Percentiles rank a stretch among this genome's conserved stretches.
Conservation (phyloP, 2,113 vertebrate species). For the Pseudopodoces humilis region DNA sequence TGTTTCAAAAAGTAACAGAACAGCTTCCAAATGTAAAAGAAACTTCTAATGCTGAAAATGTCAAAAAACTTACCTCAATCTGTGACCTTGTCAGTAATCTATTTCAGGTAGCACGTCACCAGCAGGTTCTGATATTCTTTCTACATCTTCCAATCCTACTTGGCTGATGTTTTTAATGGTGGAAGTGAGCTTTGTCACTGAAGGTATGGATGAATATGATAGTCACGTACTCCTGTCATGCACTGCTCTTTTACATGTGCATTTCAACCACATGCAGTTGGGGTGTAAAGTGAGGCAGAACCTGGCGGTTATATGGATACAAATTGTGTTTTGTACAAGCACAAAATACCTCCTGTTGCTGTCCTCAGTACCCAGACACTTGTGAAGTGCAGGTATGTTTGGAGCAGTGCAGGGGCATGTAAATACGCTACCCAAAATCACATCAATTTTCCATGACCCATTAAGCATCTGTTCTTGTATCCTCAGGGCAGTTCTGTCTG, state of each 20-base stretch:
- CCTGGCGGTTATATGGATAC: neutral
- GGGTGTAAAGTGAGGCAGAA: neutral
- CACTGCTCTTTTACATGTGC: neutral
- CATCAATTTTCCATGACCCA: neutral
- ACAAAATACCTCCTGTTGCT: neutral
- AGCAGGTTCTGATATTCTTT: neutral
- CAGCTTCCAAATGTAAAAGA: neutral
- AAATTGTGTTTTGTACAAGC: neutral
- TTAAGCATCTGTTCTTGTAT: neutral
- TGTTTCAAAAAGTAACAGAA: neutral
- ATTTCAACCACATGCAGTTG: accelerated
- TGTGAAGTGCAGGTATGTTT: neutral
- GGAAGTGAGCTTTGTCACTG: neutral
- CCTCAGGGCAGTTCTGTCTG: neutral
- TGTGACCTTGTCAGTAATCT: neutral
- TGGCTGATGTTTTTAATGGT: neutral
- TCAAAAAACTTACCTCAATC: neutral
- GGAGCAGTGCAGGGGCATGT: neutral
- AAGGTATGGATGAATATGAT: neutral
- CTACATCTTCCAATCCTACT: neutral
- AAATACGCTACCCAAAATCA: neutral
- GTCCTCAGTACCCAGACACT: neutral
- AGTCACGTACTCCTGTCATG: no score
- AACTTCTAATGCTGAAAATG: neutral
- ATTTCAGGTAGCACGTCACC: neutral